Evolutionary conservation across 1,140 invertebrate genomes (phyloP), one percentile per base, ranked within the genome.

Genomic region (Zelostemma sp.): DNA sequence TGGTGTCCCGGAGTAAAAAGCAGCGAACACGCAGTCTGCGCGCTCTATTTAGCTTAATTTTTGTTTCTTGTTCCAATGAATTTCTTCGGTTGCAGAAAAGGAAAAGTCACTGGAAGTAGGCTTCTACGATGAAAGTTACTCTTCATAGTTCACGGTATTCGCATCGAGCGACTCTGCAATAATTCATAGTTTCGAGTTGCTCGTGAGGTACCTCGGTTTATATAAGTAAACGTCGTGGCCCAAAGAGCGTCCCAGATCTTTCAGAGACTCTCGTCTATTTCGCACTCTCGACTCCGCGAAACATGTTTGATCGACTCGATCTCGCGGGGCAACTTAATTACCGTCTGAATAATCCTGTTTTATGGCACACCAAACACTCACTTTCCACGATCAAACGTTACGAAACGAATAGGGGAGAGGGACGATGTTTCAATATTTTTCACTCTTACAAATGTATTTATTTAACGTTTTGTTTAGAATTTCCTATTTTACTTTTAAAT

Each of bases 21-120:
- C 45, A 33, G 47, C 49, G 50, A n/a, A n/a, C n/a, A n/a, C 46
- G 43, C 35, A 11, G 46, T 31, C 6, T 35, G 33, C 45, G 53
- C 40, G 57, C 45, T 38, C 50, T 21, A 49, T 63, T 61, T 47
- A 51, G 56, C 51, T 9, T 64, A 63, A 72, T 72, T 72, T 64
- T 64, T 61, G 57, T 53, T 31, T 56, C 28, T 45, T 48, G 17
- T 56, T 33, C 48, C 63, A n/a, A 35, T n/a, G 11, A 35, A 35
- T 28, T 3, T 35, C n/a, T 9, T n/a, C 5, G 6, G 33, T 1
- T 2, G 11, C 11, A 35, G 11, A 35, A 35, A 35, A 35, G 33
- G 33, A 35, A 35, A 35, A 35, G 33, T 35, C 33, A n/a, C 33
- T 2, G n/a, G 33, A 35, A 35, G 33, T 35, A 35, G 33, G 33